Percentiles rank a stretch among this genome's conserved stretches.
Evolutionary conservation across 1,140 invertebrate genomes (phyloP).

Genomic region (Aleiodes sp.): DNA sequence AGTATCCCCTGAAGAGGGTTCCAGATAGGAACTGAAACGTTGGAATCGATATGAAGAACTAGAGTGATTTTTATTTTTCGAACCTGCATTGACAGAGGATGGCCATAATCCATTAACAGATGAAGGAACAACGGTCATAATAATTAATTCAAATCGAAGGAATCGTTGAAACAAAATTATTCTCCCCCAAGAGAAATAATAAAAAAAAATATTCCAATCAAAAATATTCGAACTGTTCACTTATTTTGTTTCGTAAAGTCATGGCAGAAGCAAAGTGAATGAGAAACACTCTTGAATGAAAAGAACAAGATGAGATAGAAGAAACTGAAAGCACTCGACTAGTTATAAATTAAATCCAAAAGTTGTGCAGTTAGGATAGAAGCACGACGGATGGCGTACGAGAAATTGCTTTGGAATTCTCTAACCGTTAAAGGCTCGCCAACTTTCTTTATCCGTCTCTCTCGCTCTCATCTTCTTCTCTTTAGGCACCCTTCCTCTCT

Average conservation of each 20-base stretch:
- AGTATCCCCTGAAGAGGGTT: no score
- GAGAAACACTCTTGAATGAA: conserved; percentile 1
- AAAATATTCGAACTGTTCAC: not conserved
- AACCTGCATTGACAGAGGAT: no score
- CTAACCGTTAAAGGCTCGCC: conserved; percentile 1
- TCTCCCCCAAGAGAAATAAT: not conserved
- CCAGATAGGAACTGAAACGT: no score
- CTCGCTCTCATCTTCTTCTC: not conserved
- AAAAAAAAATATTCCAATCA: not conserved
- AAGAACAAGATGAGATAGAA: conserved; percentile 25
- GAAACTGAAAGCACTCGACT: conserved; percentile 31
- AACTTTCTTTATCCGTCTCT: conserved; percentile 30
- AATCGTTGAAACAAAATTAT: no score
- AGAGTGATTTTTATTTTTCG: no score
- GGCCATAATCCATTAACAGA: no score
- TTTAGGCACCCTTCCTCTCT: not conserved
- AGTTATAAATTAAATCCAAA: conserved; percentile 43
- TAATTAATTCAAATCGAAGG: no score
- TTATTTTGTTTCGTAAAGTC: not conserved
- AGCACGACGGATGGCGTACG: conserved; percentile 35
- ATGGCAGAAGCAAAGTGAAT: conserved; percentile 29
- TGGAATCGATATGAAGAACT: no score
- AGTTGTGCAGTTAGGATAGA: conserved; percentile 26
- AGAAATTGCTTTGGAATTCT: conserved; percentile 40
- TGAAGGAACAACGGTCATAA: no score